These are phyloP conservation scores for Acanthornis magna DNA, from an alignment of 2,797 vertebrate genomes.

Conservation along the genomic window DNA sequence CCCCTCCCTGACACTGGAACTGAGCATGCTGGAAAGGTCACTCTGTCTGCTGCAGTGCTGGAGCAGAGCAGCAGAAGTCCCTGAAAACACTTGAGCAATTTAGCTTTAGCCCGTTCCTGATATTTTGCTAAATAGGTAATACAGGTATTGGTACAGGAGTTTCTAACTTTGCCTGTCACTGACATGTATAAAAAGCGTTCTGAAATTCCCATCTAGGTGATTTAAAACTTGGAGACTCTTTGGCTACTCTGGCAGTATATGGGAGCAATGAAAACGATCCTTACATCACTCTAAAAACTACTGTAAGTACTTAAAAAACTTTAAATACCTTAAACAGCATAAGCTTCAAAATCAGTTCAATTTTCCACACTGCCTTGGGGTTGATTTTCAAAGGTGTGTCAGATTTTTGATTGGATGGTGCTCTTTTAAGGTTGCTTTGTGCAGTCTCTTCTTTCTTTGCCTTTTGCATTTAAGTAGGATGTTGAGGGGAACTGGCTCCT, in stretches of 20 bases:
- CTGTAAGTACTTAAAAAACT: conserved; percentile 76
- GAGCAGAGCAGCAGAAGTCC: background rate
- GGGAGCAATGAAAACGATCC: conserved; percentile 91
- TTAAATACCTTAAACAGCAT: background rate
- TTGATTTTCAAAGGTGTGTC: background rate
- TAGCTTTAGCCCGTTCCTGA: background rate
- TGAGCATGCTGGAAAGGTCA: background rate
- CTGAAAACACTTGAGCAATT: background rate
- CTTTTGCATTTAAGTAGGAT: background rate
- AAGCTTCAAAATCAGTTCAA: background rate
- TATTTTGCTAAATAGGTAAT: background rate
- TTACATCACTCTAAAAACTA: conserved; percentile 93
- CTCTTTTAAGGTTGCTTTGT: background rate
- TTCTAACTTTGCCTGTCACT: background rate
- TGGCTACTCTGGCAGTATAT: conserved; percentile 90
- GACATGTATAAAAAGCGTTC: background rate
- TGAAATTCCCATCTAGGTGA: conserved; percentile 73
- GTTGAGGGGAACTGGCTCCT: background rate
- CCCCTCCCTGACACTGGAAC: background rate
- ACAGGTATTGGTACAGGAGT: background rate
- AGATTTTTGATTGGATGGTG: background rate
- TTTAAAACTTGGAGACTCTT: conserved; percentile 86
- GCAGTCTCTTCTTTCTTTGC: background rate
- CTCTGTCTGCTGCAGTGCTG: background rate
- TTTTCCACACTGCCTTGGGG: background rate